Conservation (phyloP, 2,113 vertebrate species). For the Acanthisitta chloris region DNA sequence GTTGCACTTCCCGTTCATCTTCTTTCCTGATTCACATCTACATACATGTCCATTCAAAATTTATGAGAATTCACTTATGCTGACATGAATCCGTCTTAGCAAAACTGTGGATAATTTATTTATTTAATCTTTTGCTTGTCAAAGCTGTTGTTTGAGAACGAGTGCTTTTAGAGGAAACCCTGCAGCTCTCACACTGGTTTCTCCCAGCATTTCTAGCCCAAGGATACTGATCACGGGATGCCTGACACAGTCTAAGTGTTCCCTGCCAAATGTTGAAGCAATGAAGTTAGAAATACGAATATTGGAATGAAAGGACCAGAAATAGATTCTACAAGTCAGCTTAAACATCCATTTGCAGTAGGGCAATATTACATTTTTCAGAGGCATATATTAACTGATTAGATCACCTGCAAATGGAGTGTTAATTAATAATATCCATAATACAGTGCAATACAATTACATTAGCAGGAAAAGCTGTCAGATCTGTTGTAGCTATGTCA, state of each 20-base stretch:
- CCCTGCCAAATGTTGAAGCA: slow-evolving; percentile 15
- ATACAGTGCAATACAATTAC: slow-evolving; percentile 15
- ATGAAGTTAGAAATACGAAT: slow-evolving; percentile 14
- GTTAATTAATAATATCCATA: slow-evolving; percentile 42
- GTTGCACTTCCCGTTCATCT: slow-evolving; percentile 11
- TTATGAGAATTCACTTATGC: slow-evolving; percentile 22
- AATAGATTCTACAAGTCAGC: slow-evolving; percentile 46
- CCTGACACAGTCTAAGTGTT: not conserved
- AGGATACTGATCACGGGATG: not conserved
- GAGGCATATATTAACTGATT: not conserved
- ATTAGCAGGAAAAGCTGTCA: not conserved
- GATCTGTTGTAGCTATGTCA: not conserved
- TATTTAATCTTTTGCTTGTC: not conserved
- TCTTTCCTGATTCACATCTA: slow-evolving; percentile 32
- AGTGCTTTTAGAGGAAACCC: slow-evolving; percentile 23
- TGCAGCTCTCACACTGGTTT: slow-evolving; percentile 13
- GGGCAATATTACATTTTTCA: not conserved
- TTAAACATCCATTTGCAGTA: slow-evolving; percentile 18
- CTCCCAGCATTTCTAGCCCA: not conserved
- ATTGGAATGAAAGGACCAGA: not conserved
- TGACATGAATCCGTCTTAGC: slow-evolving; percentile 51
- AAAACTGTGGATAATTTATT: not conserved
- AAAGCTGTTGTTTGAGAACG: not conserved
- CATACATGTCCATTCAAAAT: slow-evolving; percentile 42
- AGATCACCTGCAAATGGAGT: slow-evolving; percentile 34